Evolutionary conservation across 2,888 invertebrate species (phyloP).

Genomic region (Synergus gifuensis): DNA sequence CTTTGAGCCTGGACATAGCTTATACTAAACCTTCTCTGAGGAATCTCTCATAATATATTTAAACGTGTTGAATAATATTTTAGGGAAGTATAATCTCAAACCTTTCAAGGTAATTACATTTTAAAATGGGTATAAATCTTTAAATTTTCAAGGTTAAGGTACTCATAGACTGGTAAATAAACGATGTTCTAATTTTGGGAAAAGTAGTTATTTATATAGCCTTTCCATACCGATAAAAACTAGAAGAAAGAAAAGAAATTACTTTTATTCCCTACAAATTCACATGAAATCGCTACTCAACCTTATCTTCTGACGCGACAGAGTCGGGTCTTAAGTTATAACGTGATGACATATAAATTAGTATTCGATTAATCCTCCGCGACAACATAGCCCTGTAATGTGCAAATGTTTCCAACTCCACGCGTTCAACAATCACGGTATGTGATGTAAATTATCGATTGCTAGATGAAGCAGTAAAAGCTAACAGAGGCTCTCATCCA

Average conservation of each 20-base stretch:
- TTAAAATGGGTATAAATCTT: too few species aligned
- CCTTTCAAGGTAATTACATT: too few species aligned
- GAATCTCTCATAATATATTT: too few species aligned
- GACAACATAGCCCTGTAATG: slow-evolving; percentile 31
- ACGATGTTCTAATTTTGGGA: background rate
- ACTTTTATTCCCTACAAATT: background rate
- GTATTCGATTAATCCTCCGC: slow-evolving; percentile 34
- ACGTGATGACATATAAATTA: slow-evolving; percentile 23
- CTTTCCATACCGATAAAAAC: background rate
- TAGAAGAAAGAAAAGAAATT: background rate
- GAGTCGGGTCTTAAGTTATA: slow-evolving; percentile 4
- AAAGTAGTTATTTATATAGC: background rate
- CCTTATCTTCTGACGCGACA: background rate
- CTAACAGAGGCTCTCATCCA: slow-evolving; percentile 7
- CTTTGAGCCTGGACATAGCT: too few species aligned
- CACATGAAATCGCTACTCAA: background rate
- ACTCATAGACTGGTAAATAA: background rate
- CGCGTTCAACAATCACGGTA: slow-evolving; percentile 22
- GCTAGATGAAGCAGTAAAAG: background rate
- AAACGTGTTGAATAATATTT: too few species aligned
- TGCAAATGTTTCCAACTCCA: slow-evolving; percentile 32
- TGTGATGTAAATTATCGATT: slow-evolving; percentile 23
- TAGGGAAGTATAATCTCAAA: too few species aligned
- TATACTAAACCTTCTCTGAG: too few species aligned
- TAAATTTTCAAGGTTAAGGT: too few species aligned